These are phyloP conservation scores for Homarus americanus DNA, from an alignment of 1,140 invertebrate species.

Conservation along the genomic window DNA sequence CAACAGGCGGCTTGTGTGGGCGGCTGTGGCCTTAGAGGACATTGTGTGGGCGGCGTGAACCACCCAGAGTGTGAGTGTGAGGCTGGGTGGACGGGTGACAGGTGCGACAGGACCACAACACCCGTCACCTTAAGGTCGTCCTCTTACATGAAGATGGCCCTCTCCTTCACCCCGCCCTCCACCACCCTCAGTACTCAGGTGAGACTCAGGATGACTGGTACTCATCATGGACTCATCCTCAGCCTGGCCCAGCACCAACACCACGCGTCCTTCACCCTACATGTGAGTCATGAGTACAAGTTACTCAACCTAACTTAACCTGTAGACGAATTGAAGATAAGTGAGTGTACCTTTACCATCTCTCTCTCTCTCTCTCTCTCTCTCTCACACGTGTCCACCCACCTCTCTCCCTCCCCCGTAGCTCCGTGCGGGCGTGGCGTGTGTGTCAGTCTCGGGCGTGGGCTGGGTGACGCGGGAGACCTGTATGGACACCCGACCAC, in stretches of 20 bases:
- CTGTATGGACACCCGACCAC: conserved; percentile 78
- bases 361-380: neutral
- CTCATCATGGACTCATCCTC: neutral
- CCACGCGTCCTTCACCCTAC: neutral
- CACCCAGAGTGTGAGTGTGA: conserved; percentile 79
- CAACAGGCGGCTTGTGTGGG: conserved; percentile 28
- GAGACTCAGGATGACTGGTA: neutral
- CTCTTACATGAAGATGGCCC: conserved; percentile 95
- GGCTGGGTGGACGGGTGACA: conserved; percentile 83
- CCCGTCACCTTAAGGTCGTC: conserved; percentile 92
- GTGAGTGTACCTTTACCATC: neutral
- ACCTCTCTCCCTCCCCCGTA: neutral
- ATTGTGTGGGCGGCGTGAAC: conserved; percentile 46
- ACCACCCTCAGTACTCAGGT: neutral
- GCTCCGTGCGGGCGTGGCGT: conserved; percentile 36
- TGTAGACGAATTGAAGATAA: too few relatives aligned
- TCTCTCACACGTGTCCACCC: neutral
- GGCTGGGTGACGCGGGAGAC: conserved; percentile 8
- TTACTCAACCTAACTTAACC: too few relatives aligned
- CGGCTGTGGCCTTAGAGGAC: conserved; percentile 28
- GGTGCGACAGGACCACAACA: conserved; percentile 89
- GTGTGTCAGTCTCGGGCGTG: conserved; percentile 12
- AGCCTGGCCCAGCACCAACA: neutral
- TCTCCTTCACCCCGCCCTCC: conserved; percentile 92
- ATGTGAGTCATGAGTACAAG: too few relatives aligned